phyloP scores from a whole-genome alignment of 2,113 vertebrate genomes.

The Sorex araneus region DNA sequence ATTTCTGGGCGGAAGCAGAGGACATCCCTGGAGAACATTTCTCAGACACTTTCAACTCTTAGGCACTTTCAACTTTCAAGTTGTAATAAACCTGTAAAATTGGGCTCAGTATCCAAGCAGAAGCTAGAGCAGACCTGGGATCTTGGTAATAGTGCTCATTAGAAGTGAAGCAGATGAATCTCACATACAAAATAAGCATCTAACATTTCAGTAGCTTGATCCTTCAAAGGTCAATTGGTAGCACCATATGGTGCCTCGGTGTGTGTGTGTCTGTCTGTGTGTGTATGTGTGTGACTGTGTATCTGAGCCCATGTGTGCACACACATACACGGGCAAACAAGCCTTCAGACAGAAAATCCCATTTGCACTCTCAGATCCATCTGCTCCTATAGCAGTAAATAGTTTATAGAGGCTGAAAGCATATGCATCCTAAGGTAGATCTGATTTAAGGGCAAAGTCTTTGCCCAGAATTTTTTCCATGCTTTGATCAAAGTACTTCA shows the following conservation, averaged over 20 bases:
- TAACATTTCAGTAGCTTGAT: slow-evolving; percentile 8
- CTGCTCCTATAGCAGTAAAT: background rate
- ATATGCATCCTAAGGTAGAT: background rate
- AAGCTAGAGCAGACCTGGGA: slow-evolving; percentile 41
- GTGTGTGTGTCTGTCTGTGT: background rate
- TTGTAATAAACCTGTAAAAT: background rate
- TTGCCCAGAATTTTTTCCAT: background rate
- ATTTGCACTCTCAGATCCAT: background rate
- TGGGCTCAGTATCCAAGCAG: slow-evolving; percentile 38
- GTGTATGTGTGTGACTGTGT: background rate
- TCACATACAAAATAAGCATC: slow-evolving; percentile 9
- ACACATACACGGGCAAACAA: rapidly evolving
- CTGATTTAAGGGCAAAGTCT: slow-evolving; percentile 27
- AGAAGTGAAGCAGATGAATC: slow-evolving; percentile 34
- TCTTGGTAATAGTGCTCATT: background rate
- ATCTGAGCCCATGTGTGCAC: background rate
- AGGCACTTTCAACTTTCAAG: no score
- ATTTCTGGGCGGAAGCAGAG: background rate
- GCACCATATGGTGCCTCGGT: background rate
- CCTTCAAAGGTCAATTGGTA: slow-evolving; percentile 50
- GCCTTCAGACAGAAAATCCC: background rate
- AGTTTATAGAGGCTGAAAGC: background rate
- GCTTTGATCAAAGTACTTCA: slow-evolving; percentile 39
- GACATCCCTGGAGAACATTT: background rate
- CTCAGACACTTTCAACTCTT: no score